A percentile compares a stretch with the other conserved stretches of the same genome.
These are phyloP conservation scores for Trichogramma pretiosum DNA, from an alignment of 1,140 invertebrate species.

Conservation along the genomic window DNA sequence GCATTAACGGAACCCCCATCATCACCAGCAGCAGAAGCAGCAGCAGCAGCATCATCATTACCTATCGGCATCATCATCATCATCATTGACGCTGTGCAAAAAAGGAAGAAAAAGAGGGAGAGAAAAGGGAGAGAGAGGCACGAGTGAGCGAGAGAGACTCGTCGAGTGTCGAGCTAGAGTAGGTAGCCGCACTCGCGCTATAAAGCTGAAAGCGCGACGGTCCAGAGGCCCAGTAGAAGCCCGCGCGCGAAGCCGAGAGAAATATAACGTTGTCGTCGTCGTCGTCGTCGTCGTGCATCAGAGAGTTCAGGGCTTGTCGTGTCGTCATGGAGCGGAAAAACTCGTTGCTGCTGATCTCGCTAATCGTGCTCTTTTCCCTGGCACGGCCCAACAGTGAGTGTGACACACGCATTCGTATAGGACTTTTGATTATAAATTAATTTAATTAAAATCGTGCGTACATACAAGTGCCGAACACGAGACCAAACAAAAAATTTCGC, in stretches of 20 bases:
- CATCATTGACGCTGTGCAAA: background rate
- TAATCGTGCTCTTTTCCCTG: slow-evolving; percentile 23
- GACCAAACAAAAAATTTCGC: no score
- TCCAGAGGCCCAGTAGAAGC: slow-evolving; percentile 40
- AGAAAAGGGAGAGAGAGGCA: slow-evolving; percentile 20
- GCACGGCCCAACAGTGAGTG: slow-evolving; percentile 35
- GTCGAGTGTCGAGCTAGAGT: no score
- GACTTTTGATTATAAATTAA: no score
- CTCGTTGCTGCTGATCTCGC: background rate
- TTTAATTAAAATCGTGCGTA: no score
- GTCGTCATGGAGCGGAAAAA: slow-evolving; percentile 36
- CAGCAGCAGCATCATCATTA: background rate
- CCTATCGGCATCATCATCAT: no score
- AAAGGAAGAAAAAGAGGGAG: slow-evolving; percentile 14
- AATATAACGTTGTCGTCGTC: no score
- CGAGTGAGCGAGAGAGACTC: slow-evolving; percentile 1
- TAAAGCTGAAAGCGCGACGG: slow-evolving; percentile 40
- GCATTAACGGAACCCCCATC: slow-evolving; percentile 11
- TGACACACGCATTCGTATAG: no score
- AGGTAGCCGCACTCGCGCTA: slow-evolving; percentile 26
- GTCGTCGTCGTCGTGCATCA: no score
- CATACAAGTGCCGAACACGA: no score
- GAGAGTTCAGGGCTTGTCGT: no score
- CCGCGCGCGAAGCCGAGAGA: slow-evolving; percentile 42
- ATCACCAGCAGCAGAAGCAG: no score